Evolutionary conservation across 2,113 vertebrate genomes (phyloP).

Genomic region (Rhodinocichla rosea): DNA sequence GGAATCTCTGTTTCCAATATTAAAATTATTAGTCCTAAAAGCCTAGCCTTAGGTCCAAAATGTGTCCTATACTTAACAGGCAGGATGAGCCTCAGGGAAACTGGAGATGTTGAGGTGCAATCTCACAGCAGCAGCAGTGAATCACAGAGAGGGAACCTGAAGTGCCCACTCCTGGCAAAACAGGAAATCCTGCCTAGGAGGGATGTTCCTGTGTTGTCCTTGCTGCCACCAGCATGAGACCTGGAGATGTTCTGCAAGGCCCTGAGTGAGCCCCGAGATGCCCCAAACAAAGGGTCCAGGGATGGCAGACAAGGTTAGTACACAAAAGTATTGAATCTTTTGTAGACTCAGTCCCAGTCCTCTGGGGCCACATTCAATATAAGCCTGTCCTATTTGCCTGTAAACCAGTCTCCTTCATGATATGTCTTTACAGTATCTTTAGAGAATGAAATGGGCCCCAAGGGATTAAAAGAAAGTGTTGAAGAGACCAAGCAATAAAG

Average conservation of each 20-base stretch:
- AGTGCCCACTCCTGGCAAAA: neutral
- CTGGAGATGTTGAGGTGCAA: neutral
- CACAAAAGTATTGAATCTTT: neutral
- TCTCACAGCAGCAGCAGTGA: neutral
- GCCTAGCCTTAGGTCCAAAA: neutral
- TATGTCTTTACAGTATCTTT: neutral
- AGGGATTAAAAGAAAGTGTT: neutral
- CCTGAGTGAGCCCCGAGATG: neutral
- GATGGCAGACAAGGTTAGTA: accelerated
- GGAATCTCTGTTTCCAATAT: neutral
- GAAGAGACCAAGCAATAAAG: neutral
- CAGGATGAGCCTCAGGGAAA: neutral
- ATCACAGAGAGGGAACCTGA: neutral
- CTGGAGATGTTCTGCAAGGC: neutral
- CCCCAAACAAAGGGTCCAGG: neutral
- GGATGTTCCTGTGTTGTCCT: neutral
- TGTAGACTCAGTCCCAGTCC: neutral
- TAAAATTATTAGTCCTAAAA: neutral
- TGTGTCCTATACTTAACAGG: neutral
- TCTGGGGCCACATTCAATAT: neutral
- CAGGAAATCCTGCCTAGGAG: neutral
- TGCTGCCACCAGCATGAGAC: accelerated
- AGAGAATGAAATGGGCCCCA: neutral
- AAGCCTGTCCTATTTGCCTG: neutral
- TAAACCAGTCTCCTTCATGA: neutral